Conservation (phyloP, 2,888 invertebrate genomes). For the Brenthis daphne region DNA sequence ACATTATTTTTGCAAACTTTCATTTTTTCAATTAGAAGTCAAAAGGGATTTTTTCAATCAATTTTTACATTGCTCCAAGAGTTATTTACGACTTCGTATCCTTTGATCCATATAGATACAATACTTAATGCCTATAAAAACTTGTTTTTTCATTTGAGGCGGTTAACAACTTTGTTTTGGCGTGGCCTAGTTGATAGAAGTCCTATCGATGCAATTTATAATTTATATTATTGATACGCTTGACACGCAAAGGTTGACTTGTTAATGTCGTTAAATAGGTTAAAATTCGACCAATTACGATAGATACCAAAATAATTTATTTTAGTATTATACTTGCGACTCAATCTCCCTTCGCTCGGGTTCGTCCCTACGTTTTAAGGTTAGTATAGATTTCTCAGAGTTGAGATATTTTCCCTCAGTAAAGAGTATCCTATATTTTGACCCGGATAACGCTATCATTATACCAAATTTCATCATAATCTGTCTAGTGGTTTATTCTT, state of each 20-base stretch:
- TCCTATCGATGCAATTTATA: slow-evolving; percentile 31
- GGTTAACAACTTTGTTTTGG: slow-evolving; percentile 27
- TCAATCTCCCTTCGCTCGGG: no score
- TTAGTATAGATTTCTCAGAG: no score
- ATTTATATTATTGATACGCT: slow-evolving; percentile 13
- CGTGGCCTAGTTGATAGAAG: slow-evolving; percentile 36
- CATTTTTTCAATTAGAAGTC: neutral
- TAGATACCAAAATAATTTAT: no score
- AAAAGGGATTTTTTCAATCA: neutral
- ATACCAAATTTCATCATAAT: no score
- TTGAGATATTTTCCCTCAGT: no score
- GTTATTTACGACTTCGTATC: neutral
- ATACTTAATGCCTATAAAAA: slow-evolving; percentile 8
- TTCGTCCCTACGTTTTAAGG: no score
- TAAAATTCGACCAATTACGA: neutral
- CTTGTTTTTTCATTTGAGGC: slow-evolving; percentile 25
- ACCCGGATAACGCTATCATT: no score
- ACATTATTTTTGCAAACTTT: no score
- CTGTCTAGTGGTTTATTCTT: no score
- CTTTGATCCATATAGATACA: slow-evolving; percentile 21
- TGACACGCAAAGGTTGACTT: slow-evolving; percentile 26
- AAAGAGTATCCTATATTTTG: no score
- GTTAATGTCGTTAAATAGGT: neutral
- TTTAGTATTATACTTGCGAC: no score
- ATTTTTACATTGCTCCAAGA: neutral